Conservation (phyloP, 2,113 vertebrate genomes). For the Acrocephalus kingi region DNA sequence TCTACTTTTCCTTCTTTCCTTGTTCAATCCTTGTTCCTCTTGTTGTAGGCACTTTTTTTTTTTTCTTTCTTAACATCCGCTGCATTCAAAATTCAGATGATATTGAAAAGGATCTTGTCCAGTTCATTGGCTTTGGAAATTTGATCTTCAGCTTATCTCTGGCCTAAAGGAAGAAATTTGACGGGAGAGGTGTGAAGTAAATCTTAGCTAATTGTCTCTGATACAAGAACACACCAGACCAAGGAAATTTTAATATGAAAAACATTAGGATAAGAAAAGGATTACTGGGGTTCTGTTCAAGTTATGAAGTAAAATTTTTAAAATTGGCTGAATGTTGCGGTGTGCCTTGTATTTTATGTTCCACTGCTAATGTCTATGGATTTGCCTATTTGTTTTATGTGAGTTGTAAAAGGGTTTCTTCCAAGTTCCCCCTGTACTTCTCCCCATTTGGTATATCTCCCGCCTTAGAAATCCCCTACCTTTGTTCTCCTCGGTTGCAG, state of each 20-base stretch:
- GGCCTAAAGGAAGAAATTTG: not conserved
- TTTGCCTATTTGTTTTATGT: too few relatives aligned
- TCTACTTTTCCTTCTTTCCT: not conserved
- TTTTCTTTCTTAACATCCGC: not conserved
- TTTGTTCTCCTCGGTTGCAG: too few relatives aligned
- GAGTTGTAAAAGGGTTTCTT: too few relatives aligned
- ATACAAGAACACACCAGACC: not conserved
- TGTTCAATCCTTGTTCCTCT: not conserved
- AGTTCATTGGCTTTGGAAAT: not conserved
- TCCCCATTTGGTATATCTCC: too few relatives aligned
- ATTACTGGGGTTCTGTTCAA: not conserved
- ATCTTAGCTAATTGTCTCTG: not conserved
- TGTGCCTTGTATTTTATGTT: too few relatives aligned
- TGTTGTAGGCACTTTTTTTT: fast-evolving
- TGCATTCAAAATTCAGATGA: not conserved
- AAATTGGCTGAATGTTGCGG: not conserved
- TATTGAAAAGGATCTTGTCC: not conserved
- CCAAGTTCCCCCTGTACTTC: too few relatives aligned
- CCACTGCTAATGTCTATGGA: too few relatives aligned
- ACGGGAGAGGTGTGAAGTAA: not conserved
- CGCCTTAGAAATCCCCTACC: too few relatives aligned
- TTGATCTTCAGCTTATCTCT: not conserved
- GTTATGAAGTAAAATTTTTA: not conserved
- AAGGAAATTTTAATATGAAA: not conserved
- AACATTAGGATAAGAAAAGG: not conserved